phyloP scores from a whole-genome alignment of 1,140 invertebrate species.

The Colletes gigas region DNA sequence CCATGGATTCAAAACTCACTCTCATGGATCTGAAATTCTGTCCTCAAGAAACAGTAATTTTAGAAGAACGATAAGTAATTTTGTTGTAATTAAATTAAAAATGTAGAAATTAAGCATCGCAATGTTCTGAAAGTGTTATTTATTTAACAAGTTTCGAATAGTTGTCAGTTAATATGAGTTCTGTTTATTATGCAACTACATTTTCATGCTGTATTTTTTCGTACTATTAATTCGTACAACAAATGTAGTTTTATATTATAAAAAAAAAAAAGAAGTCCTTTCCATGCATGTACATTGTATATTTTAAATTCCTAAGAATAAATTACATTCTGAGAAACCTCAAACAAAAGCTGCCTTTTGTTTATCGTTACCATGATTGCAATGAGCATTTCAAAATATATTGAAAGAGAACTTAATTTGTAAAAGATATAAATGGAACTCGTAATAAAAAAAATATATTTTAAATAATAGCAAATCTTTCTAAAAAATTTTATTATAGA shows the following conservation, averaged over 20 bases:
- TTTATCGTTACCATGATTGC: slow-evolving; percentile 45
- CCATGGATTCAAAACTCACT: slow-evolving; percentile 88
- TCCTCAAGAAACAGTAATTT: slow-evolving; percentile 95
- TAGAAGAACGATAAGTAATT: slow-evolving; percentile 91
- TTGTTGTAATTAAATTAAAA: slow-evolving; percentile 71
- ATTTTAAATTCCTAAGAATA: slow-evolving; percentile 66
- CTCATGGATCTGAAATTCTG: slow-evolving; percentile 91
- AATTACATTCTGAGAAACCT: slow-evolving; percentile 62
- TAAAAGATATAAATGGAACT: slow-evolving; percentile 45
- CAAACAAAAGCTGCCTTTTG: slow-evolving; percentile 48
- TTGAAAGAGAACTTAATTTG: slow-evolving; percentile 37
- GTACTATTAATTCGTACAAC: slow-evolving; percentile 61
- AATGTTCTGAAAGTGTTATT: slow-evolving; percentile 77
- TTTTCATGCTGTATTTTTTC: slow-evolving; percentile 69
- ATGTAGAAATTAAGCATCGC: slow-evolving; percentile 75
- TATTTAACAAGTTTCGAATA: slow-evolving; percentile 75
- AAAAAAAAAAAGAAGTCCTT: slow-evolving; percentile 64
- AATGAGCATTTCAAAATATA: slow-evolving; percentile 45
- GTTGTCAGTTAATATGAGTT: slow-evolving; percentile 60
- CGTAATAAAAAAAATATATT: slow-evolving; percentile 50
- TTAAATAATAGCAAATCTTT: slow-evolving; percentile 27
- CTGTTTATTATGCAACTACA: slow-evolving; percentile 66
- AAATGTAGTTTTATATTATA: slow-evolving; percentile 72
- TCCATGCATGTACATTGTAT: slow-evolving; percentile 64
- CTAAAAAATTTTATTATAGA: slow-evolving; percentile 84